Evolutionary conservation across 2,797 vertebrate species (phyloP).

Genomic region (Echiichthys vipera): DNA sequence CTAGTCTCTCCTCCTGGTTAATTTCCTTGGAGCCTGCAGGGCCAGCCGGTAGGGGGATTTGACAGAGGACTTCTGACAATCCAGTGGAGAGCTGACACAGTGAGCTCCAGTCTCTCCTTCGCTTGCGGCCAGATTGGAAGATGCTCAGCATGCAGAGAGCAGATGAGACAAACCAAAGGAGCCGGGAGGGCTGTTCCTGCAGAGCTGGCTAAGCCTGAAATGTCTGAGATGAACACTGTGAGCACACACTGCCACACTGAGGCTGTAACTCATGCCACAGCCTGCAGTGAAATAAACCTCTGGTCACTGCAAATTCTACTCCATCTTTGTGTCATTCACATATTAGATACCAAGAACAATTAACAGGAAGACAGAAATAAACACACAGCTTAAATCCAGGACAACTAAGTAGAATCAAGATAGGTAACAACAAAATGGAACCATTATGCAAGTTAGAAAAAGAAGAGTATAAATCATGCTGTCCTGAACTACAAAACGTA

Average conservation of each 20-base stretch:
- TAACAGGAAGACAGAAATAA: not conserved
- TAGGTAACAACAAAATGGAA: no score
- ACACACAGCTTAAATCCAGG: not conserved
- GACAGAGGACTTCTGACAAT: constrained; percentile 80
- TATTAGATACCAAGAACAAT: not conserved
- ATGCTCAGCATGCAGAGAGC: constrained; percentile 74
- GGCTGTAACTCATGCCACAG: constrained; percentile 34
- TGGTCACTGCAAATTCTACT: not conserved
- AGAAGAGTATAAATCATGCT: no score
- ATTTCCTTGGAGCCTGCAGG: constrained; percentile 75
- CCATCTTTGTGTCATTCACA: not conserved
- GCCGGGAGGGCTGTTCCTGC: constrained; percentile 63
- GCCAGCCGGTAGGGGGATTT: constrained; percentile 73
- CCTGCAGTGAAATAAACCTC: not conserved
- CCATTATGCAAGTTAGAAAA: no score
- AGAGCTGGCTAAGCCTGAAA: constrained; percentile 49
- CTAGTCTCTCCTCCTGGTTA: constrained; percentile 65
- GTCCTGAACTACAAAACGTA: no score
- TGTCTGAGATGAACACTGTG: constrained; percentile 30
- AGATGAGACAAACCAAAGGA: constrained; percentile 73
- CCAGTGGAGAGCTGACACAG: constrained; percentile 75
- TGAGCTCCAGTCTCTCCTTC: constrained; percentile 65
- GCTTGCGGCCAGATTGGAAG: constrained; percentile 78
- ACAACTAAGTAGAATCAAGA: not conserved
- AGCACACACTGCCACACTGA: constrained; percentile 70